Conservation (phyloP, 2,797 vertebrate species). For the Cichlasoma orientale region DNA sequence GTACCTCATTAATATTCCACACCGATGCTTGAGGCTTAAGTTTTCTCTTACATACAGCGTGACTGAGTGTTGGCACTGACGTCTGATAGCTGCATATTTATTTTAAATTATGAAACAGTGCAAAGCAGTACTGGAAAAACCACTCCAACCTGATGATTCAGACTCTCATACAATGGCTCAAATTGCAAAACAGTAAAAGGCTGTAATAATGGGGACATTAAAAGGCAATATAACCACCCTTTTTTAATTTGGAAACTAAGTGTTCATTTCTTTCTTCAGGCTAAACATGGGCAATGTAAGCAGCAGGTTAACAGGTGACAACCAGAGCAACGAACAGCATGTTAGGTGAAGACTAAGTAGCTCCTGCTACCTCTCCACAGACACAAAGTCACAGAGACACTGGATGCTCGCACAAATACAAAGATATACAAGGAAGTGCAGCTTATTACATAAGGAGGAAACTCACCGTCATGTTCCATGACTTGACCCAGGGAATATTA, state of each 20-base stretch:
- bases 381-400: conserved; percentile 13
- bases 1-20: conserved; percentile 55
- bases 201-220: neutral
- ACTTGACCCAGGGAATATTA: conserved; percentile 72
- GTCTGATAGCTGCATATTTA: neutral
- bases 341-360: conserved; percentile 4
- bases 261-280: neutral
- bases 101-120: conserved; percentile 23
- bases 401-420: neutral
- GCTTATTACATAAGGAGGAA: conserved; percentile 22
- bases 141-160: conserved; percentile 1
- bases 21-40: conserved; percentile 7
- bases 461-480: conserved; percentile 93
- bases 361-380: neutral
- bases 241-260: neutral
- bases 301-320: conserved; percentile 42
- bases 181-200: conserved; percentile 9
- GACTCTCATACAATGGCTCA: neutral
- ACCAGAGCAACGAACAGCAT: conserved; percentile 12
- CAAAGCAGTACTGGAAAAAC: conserved; percentile 12
- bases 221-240: neutral
- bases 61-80: conserved; percentile 13
- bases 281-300: neutral
- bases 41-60: conserved; percentile 20
- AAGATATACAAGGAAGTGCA: conserved; percentile 15